Conservation (phyloP, 2,113 vertebrate genomes). For the Sylvilagus bachmani region DNA sequence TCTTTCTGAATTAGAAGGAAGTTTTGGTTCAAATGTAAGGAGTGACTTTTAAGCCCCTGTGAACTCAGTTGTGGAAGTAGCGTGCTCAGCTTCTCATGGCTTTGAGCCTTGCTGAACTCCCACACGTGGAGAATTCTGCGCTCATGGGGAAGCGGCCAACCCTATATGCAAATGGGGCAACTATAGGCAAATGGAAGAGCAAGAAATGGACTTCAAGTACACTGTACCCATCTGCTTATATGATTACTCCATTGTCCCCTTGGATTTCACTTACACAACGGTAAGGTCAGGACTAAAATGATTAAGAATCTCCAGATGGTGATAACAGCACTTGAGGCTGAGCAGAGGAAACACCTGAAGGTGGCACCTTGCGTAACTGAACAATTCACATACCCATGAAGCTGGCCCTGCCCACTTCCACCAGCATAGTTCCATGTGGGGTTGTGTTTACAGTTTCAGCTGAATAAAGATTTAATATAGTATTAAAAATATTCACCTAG, state of each 20-base stretch:
- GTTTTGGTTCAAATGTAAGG: neutral
- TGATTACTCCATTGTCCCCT: neutral
- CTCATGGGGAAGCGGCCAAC: neutral
- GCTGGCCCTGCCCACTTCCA: neutral
- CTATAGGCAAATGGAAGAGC: too few relatives aligned
- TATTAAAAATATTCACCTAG: neutral
- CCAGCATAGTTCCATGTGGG: neutral
- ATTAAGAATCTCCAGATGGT: neutral
- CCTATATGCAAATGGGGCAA: neutral
- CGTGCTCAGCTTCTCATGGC: neutral
- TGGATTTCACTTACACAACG: neutral
- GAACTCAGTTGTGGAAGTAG: neutral
- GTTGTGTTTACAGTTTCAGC: neutral
- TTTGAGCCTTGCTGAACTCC: neutral
- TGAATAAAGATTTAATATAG: neutral
- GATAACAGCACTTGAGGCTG: neutral
- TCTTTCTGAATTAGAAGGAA: neutral
- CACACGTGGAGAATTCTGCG: neutral
- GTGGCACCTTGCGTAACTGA: neutral
- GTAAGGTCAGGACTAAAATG: neutral
- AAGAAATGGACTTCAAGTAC: neutral
- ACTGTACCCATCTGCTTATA: accelerated
- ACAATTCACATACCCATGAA: neutral
- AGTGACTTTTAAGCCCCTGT: neutral
- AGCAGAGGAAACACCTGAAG: neutral